phyloP scores from a whole-genome alignment of 2,113 vertebrate species.

The Lepus timidus region DNA sequence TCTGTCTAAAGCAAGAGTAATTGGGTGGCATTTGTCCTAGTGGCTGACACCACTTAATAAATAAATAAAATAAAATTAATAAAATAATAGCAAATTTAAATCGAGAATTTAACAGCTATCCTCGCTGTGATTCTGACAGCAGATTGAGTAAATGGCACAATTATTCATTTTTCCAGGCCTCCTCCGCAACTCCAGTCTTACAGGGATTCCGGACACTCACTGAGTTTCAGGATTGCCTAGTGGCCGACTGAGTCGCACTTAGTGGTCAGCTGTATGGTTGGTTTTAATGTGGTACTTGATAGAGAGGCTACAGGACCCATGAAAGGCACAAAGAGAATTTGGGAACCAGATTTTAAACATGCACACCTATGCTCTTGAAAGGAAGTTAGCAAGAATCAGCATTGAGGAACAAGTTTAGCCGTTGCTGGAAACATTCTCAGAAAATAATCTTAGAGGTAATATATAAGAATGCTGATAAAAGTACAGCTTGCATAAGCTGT shows the following conservation, averaged over 20 bases:
- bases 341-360: neutral
- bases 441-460: conserved; percentile 41
- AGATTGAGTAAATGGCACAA: neutral
- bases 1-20: neutral
- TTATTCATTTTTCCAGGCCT: neutral
- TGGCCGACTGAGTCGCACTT: neutral
- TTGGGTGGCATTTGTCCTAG: no score
- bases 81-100: no score
- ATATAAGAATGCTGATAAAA: conserved; percentile 41
- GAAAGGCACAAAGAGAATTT: neutral
- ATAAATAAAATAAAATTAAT: no score
- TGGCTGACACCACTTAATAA: no score
- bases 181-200: conserved; percentile 27
- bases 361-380: neutral
- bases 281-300: neutral
- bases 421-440: neutral
- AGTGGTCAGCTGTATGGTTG: neutral
- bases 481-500: neutral
- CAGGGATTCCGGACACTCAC: neutral
- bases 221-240: conserved; percentile 35
- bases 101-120: neutral
- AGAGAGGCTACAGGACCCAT: neutral
- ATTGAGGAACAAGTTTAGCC: conserved; percentile 9
- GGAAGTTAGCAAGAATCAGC: conserved; percentile 6
- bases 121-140: neutral